Conservation (phyloP, 2,113 vertebrate species). For the Gymnobelideus leadbeateri region DNA sequence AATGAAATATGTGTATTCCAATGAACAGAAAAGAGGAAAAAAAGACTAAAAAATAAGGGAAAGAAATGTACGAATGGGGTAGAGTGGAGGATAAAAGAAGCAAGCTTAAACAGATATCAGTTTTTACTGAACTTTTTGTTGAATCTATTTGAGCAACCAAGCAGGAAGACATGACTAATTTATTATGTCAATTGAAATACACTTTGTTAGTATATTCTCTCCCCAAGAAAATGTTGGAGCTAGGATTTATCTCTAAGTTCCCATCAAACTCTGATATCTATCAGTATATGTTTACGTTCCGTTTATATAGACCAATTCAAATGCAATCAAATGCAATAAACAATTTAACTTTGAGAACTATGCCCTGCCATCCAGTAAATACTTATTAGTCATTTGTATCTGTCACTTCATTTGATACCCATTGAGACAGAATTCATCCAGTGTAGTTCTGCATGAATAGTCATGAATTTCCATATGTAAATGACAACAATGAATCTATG, state of each 20-base stretch:
- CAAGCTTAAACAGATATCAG: neutral
- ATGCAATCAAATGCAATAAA: neutral
- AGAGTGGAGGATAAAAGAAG: neutral
- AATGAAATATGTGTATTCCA: neutral
- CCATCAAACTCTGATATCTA: neutral
- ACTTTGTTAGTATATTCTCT: neutral
- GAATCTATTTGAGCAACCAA: neutral
- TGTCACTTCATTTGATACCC: neutral
- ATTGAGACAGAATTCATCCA: neutral
- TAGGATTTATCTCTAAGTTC: neutral
- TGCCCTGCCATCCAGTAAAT: neutral
- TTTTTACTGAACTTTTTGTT: neutral
- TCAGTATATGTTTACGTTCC: neutral
- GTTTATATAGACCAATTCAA: neutral
- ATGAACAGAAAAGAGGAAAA: neutral
- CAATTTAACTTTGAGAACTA: neutral
- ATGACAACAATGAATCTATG: neutral
- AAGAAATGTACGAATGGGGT: neutral
- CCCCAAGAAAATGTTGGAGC: neutral
- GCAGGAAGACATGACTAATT: neutral
- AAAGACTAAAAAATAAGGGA: neutral
- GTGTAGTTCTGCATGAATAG: neutral
- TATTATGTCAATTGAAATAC: neutral
- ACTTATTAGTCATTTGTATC: neutral
- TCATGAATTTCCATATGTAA: neutral